Evolutionary conservation across 2,888 invertebrate species (phyloP).

Genomic region (Rhagium mordax): DNA sequence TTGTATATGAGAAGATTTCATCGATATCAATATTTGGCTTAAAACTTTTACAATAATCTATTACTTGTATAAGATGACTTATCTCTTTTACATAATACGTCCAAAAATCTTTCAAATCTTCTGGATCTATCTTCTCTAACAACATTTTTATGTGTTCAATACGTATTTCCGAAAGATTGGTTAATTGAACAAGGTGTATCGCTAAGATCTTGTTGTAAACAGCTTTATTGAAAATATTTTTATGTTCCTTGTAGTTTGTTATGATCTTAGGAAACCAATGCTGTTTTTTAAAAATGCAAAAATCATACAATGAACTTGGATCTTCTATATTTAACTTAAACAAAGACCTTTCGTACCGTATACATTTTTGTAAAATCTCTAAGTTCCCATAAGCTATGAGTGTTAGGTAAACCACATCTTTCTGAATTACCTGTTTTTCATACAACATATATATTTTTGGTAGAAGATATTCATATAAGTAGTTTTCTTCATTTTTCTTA

Average conservation of each 20-base stretch:
- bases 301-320: constrained; percentile 61
- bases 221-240: constrained; percentile 46
- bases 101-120: constrained; percentile 59
- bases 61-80: constrained; percentile 55
- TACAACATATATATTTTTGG: constrained; percentile 57
- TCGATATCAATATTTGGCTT: constrained; percentile 32
- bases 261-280: constrained; percentile 66
- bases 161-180: constrained; percentile 55
- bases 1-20: constrained; percentile 50
- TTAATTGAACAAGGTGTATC: constrained; percentile 57
- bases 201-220: constrained; percentile 56
- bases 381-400: constrained; percentile 57
- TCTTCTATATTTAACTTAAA: constrained; percentile 58
- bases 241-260: constrained; percentile 49
- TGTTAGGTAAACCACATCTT: constrained; percentile 59
- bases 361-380: constrained; percentile 53
- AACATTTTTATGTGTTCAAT: constrained; percentile 46
- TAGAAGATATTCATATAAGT: constrained; percentile 51
- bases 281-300: constrained; percentile 60
- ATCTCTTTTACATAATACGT: constrained; percentile 59
- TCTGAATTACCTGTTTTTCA: constrained; percentile 53
- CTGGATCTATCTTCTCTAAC: constrained; percentile 44
- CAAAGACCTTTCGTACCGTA: constrained; percentile 56
- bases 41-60: constrained; percentile 58
- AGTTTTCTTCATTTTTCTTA: constrained; percentile 46